A percentile compares a stretch with the other conserved stretches of the same genome.
Evolutionary conservation across 2,113 vertebrate species (phyloP).

Genomic region (Choloepus hoffmanni): DNA sequence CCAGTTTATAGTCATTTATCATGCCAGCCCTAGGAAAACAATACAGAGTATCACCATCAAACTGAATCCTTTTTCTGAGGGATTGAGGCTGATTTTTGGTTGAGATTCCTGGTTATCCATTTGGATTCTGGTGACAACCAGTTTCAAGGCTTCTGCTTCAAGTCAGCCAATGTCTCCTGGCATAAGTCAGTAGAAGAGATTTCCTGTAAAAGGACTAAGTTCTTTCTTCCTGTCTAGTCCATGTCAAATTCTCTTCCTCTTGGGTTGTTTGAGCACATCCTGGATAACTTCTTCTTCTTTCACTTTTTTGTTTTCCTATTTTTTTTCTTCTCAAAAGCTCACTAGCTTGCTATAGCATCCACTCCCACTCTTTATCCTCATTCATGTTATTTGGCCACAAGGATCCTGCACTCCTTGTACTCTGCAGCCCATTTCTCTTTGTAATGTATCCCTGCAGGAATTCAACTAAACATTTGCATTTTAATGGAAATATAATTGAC

Average conservation of each 20-base stretch:
- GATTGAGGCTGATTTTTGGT: not conserved
- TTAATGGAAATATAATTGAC: slow-evolving; percentile 80
- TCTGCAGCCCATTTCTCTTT: slow-evolving; percentile 3
- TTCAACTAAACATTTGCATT: slow-evolving; percentile 71
- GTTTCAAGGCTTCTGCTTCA: not conserved
- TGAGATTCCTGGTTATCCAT: not conserved
- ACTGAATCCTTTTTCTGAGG: not conserved
- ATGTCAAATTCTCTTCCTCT: not conserved
- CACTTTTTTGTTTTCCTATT: not conserved
- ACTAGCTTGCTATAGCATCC: not conserved
- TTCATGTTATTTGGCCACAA: not conserved
- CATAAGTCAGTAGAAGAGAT: not conserved
- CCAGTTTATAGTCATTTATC: not conserved
- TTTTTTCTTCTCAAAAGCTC: not conserved
- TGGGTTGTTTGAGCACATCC: not conserved
- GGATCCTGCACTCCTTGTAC: not conserved
- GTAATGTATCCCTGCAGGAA: slow-evolving; percentile 45
- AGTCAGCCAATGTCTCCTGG: not conserved
- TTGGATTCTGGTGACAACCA: not conserved
- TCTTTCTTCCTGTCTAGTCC: not conserved
- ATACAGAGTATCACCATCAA: not conserved
- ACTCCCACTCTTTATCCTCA: not conserved
- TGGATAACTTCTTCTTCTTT: not conserved
- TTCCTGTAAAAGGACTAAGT: not conserved
- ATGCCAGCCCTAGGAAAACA: not conserved